Evolutionary conservation across 2,888 invertebrate genomes (phyloP), one percentile per base, ranked within the genome.

Genomic region (Ophraella communa): DNA sequence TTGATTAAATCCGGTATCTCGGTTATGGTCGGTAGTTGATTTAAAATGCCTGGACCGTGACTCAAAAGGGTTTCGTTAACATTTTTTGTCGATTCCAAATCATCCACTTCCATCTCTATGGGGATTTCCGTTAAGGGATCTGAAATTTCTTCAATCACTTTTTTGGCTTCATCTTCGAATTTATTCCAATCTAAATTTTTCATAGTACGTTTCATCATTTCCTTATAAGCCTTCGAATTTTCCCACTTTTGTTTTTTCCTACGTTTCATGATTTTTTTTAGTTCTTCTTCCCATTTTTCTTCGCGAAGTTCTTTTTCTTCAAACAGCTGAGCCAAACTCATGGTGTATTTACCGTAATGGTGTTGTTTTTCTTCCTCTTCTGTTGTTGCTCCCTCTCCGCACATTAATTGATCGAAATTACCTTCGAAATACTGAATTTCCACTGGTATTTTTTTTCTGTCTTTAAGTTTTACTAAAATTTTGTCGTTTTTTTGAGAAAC

Each of bases 401-500:
- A 90, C 74, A 83, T 89, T 65, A 91, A 84, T 65, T 91, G 84
- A 65, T 87, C 69, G 4, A 68, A 70, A 14, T 73, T 70, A 1
- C 70, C 73, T 39, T 76, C 74, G 60, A 71, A 78, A 58, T 77
- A 78, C 51, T 77, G 76, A 45, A 78, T 75, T 70, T 79, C 79
- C 76, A 92, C 85, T 0, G 91, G 89, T n/a, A 92, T 87, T 81
- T 89, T 90, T 65, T 89, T 88, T 17, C 91, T 91, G 74, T 90
- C 88, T 78, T 88, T 90, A 72, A 90, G 84, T 81, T 91, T 88
- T 14, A 93, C 85, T 18, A 92, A 81, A 68, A 92, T 88, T 66
- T 89, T 91, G 77, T 92, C 91, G 57, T 89, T 88, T 77, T 91
- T 89, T 74, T 91, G 89, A 3, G 91, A 91, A 17, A 93, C 83